Base-by-base conservation (phyloP, 2,888 invertebrate species). In the Cheilosia scutellata region DNA sequence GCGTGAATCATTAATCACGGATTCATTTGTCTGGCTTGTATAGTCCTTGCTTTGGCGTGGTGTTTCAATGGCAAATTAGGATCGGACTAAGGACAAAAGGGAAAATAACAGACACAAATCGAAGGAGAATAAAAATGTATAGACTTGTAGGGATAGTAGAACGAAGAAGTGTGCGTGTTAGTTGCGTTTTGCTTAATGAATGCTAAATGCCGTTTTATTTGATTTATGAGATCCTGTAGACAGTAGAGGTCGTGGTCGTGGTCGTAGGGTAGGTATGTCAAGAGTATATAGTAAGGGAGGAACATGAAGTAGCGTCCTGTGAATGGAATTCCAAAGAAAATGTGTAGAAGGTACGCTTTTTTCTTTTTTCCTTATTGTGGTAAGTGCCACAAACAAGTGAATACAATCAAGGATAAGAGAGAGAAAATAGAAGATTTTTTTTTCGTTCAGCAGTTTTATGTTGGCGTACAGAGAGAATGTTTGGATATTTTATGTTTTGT, bases 181-280 rank as follows among this genome's bases (percentile, higher is more conserved):
- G 77, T 72, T 83, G 74, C 74, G 78, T 79, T 79, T 83, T 83
- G 49, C 78, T 74, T 83, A 83, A 83, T 79, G 83, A 83, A 79
- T 78, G 78, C 83, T 83, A 83, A 83, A 83, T 83, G 79, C 83
- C 78, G 74, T 83, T 83, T 83, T 83, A 83, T 79, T 78, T 83
- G 78, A 83, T 83, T 83, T 79, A 83, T 83, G 82, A 60, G 53
- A 40, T 77, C 65, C 65, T 62, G 57, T n/a, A 27, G 29, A 40
- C 37, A 11, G 37, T 37, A 11, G 37, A 4, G 20, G 40, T 42
- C 11, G 31, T 11, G 49, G 37, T 11, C 9, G 20, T 25, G 29
- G 40, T 42, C 16, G 16, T 6, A n/a, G n/a, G 2, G 5, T 6
- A 2, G 5, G 16, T 44, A 44, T 63, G n/a, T 37, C 9, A 37